Evolutionary conservation across 2,888 invertebrate species (phyloP), one percentile per base, ranked within the genome.

Genomic region (Phyllotreta striolata): DNA sequence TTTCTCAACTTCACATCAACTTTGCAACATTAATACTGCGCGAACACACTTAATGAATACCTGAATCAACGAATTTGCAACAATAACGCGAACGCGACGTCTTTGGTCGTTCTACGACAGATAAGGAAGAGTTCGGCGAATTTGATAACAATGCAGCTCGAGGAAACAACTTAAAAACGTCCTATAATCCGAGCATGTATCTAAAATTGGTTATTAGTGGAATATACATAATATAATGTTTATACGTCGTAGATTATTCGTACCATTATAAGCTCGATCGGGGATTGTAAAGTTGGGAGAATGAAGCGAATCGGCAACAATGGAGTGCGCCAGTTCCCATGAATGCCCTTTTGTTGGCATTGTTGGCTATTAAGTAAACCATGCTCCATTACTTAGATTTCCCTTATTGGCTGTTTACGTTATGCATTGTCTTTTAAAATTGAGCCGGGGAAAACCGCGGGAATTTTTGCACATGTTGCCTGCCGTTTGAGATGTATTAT

Each of bases 321-420:
- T 65, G 57, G 62, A 35, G 55, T 43, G 35, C 66, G 66, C 64
- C 66, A 61, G 52, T 69, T 69, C 68, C 66, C 68, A 65, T 64
- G 68, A 64, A 56, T 54, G 41, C 49, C 47, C 63, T 62, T 62
- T 62, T 52, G 52, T 52, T 34, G 38, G n/a, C 47, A 34, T 34
- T 49, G 49, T 35, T 47, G n/a, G 34, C 52, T 52, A 24, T 54
- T 44, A 52, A 60, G 60, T 60, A 60, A 14, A 60, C 44, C 52
- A 54, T 54, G 52, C 60, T 44, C 60, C 54, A 60, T 60, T 60
- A 54, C 60, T 52, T 54, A 14, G 54, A 52, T 9, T 52, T 60
- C 60, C 44, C 60, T 44, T 54, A 52, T 52, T 52, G 38, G 51
- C n/a, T 10, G 52, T 38, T 10, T 38, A 52, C 13, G 9, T 38